Conservation (phyloP, 2,797 vertebrate species). For the Rallus crepitans region DNA sequence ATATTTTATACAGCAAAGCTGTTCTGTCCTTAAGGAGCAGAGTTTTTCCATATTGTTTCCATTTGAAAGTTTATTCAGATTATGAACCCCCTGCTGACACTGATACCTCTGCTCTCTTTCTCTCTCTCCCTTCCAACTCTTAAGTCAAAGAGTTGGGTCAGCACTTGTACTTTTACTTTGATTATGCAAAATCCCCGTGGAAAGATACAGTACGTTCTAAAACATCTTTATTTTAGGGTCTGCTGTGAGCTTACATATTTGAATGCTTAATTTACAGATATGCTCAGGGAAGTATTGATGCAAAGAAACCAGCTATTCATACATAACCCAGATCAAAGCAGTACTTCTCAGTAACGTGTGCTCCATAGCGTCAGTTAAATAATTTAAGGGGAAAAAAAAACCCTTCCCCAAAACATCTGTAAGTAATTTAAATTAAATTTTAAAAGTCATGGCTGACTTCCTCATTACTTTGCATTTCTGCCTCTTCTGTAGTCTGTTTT, state of each 20-base stretch:
- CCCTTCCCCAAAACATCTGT: conserved; percentile 24
- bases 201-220: neutral
- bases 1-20: conserved; percentile 48
- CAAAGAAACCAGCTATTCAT: neutral
- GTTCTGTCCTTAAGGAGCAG: conserved; percentile 52
- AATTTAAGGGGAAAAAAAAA: conserved; percentile 24
- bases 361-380: neutral
- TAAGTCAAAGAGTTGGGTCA: conserved; percentile 36
- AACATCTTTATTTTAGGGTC: conserved; percentile 47
- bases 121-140: neutral
- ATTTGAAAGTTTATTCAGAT: conserved; percentile 58
- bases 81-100: conserved; percentile 34
- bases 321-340: neutral
- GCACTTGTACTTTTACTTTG: conserved; percentile 19
- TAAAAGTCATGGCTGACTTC: neutral
- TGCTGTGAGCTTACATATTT: conserved; percentile 18
- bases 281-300: neutral
- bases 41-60: conserved; percentile 48
- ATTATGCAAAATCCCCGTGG: conserved; percentile 21
- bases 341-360: neutral
- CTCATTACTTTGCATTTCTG: neutral
- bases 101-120: neutral
- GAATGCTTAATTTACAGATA: conserved; percentile 27
- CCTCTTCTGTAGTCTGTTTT: neutral
- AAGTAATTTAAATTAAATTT: conserved; percentile 41